These are phyloP conservation scores for Zoanthus sociatus DNA, from an alignment of 92 coral and sea anemone species.

Conservation along the genomic window DNA sequence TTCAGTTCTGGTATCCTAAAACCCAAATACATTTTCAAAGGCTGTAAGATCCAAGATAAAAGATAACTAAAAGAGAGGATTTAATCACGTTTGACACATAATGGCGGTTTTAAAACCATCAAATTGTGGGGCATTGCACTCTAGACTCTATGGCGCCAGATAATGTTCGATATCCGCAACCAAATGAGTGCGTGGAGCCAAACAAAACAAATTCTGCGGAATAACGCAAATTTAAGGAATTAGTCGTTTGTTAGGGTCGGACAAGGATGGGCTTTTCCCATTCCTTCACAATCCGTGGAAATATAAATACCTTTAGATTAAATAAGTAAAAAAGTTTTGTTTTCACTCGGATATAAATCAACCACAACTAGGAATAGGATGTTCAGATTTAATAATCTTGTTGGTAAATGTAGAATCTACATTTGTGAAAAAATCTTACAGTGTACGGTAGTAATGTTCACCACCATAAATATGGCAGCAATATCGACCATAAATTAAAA, in stretches of 20 bases:
- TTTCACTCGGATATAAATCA: not conserved
- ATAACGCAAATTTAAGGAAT: conserved; percentile 18
- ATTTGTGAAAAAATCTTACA: not conserved
- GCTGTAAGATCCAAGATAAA: not conserved
- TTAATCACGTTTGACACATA: not conserved
- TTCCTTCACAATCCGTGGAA: not conserved
- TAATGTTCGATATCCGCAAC: not conserved
- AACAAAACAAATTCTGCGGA: not conserved
- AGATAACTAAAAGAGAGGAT: not conserved
- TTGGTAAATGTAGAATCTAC: not conserved
- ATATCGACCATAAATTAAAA: conserved; percentile 41
- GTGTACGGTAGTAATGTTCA: conserved; percentile 4
- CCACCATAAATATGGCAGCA: conserved; percentile 25
- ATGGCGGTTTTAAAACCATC: conserved; percentile 14
- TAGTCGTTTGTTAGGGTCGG: not conserved
- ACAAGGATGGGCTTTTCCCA: not conserved
- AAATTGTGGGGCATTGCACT: conserved; percentile 21
- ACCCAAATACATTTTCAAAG: not conserved
- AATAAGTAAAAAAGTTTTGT: not conserved
- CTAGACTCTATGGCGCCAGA: conserved; percentile 39
- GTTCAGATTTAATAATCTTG: conserved; percentile 28
- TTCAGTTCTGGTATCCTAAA: not conserved
- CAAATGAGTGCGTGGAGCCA: not conserved
- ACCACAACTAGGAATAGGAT: not conserved
- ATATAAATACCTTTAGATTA: not conserved